Evolutionary conservation across 2,113 vertebrate species (phyloP).

Genomic region (Tragulus kanchil): DNA sequence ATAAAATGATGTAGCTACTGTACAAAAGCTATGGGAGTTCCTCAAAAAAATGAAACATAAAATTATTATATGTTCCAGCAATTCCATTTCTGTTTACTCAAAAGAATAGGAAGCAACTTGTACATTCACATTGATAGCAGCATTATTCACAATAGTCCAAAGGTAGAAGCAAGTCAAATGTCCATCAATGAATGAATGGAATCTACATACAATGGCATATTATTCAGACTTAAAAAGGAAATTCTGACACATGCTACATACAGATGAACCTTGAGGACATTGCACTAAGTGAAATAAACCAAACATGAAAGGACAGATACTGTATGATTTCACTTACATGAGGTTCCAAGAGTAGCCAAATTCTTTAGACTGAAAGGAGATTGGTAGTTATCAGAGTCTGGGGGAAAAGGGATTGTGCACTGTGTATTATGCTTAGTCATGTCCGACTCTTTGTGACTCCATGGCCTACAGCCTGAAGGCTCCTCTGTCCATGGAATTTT

Average conservation of each 20-base stretch:
- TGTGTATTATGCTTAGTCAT: background rate
- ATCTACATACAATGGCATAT: background rate
- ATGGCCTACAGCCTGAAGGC: background rate
- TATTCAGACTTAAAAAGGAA: background rate
- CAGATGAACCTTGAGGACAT: background rate
- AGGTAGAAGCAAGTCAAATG: background rate
- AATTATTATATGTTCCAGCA: background rate
- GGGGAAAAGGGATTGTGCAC: background rate
- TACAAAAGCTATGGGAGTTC: background rate
- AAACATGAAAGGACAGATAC: background rate
- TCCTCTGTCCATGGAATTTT: background rate
- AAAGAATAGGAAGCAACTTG: background rate
- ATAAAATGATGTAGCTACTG: background rate
- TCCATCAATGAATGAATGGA: background rate
- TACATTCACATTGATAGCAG: background rate
- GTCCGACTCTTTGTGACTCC: background rate
- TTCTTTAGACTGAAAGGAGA: background rate
- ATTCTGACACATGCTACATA: background rate
- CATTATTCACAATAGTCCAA: background rate
- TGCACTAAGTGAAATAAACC: background rate
- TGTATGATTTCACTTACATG: background rate
- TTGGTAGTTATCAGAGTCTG: background rate
- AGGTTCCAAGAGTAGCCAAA: background rate
- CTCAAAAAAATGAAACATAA: background rate
- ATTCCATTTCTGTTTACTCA: background rate